Percentiles rank a stretch among this genome's conserved stretches.
Conservation (phyloP, 2,888 invertebrate genomes). For the Hololepta plana region DNA sequence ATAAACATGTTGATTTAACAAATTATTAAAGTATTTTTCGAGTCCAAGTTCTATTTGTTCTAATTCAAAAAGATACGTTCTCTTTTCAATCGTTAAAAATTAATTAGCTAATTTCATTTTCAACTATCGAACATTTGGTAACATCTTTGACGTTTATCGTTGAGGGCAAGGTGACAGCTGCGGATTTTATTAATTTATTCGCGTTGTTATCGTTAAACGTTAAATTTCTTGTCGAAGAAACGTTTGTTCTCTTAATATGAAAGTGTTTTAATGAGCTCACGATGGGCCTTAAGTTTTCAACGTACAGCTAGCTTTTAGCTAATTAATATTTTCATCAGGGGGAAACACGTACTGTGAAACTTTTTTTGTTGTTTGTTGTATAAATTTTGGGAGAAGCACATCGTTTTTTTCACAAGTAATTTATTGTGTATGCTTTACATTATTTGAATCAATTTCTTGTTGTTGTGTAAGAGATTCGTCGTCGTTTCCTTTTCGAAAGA, state of each 20-base stretch:
- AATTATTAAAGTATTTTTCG: no score
- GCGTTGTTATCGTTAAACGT: slow-evolving; percentile 6
- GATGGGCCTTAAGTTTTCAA: slow-evolving; percentile 22
- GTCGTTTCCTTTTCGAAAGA: slow-evolving; percentile 3
- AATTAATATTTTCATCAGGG: no score
- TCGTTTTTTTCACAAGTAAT: slow-evolving; percentile 13
- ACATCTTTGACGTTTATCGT: no score
- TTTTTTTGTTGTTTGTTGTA: no score
- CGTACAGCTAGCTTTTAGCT: slow-evolving; percentile 20
- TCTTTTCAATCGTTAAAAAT: no score
- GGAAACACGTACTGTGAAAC: no score
- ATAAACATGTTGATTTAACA: no score
- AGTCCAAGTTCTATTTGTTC: no score
- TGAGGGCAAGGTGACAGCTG: slow-evolving; percentile 15
- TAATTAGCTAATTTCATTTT: no score
- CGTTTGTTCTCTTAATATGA: slow-evolving; percentile 5
- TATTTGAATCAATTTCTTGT: no score
- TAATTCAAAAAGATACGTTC: no score
- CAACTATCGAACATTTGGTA: no score
- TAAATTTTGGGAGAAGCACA: slow-evolving; percentile 15
- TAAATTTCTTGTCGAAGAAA: slow-evolving; percentile 2
- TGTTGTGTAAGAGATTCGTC: slow-evolving; percentile 17
- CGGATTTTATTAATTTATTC: slow-evolving; percentile 4
- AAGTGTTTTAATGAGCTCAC: slow-evolving; percentile 11
- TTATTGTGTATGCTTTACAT: slow-evolving; percentile 17